Evolutionary conservation across 2,113 vertebrate species (phyloP).

Genomic region (rat (Rattus norvegicus)): GRCr8 NC_086028.1:67633001-67633500

Average conservation of each 20-base stretch:
- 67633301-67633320: neutral
- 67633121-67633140: neutral
- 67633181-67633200: neutral
- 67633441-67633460: neutral
- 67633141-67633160: neutral
- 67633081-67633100: neutral
- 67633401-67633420: accelerated
- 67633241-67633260: neutral
- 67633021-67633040: neutral
- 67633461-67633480: neutral
- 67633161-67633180: too few species aligned
- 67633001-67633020: neutral
- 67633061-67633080: neutral
- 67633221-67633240: too few species aligned
- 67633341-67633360: neutral
- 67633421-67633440: too few species aligned
- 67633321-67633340: too few species aligned
- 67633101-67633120: neutral
- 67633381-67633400: neutral
- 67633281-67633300: neutral
- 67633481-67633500: neutral
- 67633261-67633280: neutral
- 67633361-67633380: neutral
- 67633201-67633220: neutral
- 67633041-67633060: neutral